A percentile compares a stretch with the other conserved stretches of the same genome.
These are phyloP conservation scores for Hyposoter dolosus DNA, from an alignment of 2,888 invertebrate species.

Conservation along the genomic window DNA sequence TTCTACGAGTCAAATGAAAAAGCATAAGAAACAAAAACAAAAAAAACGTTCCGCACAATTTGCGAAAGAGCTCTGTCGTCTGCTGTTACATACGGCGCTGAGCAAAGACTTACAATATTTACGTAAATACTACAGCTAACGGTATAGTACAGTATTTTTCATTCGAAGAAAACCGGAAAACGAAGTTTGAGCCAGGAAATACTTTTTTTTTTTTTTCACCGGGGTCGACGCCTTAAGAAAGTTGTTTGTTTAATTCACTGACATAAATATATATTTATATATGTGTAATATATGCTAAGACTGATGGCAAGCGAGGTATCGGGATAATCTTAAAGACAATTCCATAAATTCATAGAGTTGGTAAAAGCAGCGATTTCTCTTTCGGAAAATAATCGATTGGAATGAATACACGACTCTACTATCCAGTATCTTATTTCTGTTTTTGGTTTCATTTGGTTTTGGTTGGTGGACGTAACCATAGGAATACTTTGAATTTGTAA, in stretches of 20 bases:
- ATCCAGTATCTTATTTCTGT: neutral
- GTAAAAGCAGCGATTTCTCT: slow-evolving; percentile 36
- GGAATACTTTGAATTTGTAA: slow-evolving; percentile 52
- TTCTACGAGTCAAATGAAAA: neutral
- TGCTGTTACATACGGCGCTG: slow-evolving; percentile 45
- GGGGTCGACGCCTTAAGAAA: slow-evolving; percentile 26
- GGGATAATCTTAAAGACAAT: slow-evolving; percentile 42
- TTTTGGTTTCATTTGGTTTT: neutral
- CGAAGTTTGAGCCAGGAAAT: slow-evolving; percentile 27
- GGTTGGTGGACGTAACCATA: slow-evolving; percentile 17
- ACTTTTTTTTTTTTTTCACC: slow-evolving; percentile 28
- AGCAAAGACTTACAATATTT: slow-evolving; percentile 28
- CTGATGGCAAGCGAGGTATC: slow-evolving; percentile 40
- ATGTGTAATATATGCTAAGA: slow-evolving; percentile 21
- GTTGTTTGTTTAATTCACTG: slow-evolving; percentile 24
- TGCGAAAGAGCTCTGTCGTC: slow-evolving; percentile 4
- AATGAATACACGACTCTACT: slow-evolving; percentile 40
- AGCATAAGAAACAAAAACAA: neutral
- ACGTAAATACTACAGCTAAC: slow-evolving; percentile 49
- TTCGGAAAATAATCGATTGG: slow-evolving; percentile 24
- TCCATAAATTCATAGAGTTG: slow-evolving; percentile 35
- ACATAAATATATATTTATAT: slow-evolving; percentile 25
- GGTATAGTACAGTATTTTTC: slow-evolving; percentile 44
- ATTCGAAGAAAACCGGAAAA: slow-evolving; percentile 24
- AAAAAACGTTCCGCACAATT: slow-evolving; percentile 34